Conservation (phyloP, 1,140 invertebrate genomes). For the Drosophila leontia region DNA sequence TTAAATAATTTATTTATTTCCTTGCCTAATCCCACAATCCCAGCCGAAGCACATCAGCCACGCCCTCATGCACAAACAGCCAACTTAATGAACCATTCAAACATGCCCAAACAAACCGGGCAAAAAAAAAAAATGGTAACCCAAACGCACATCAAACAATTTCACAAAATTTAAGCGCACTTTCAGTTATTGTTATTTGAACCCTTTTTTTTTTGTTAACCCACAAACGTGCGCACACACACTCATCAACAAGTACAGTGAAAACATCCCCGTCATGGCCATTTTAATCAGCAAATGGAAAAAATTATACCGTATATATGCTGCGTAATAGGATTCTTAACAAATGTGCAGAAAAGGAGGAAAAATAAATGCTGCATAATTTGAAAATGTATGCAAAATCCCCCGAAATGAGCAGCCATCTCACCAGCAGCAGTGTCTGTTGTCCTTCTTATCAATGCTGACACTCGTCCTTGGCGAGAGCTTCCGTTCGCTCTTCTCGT, state of each 20-base stretch:
- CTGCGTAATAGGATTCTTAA: slow-evolving; percentile 58
- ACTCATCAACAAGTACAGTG: slow-evolving; percentile 34
- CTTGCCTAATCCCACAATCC: slow-evolving; percentile 21
- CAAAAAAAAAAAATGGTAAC: slow-evolving; percentile 18
- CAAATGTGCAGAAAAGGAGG: slow-evolving; percentile 49
- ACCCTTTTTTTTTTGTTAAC: slow-evolving; percentile 60
- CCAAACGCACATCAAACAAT: slow-evolving; percentile 75
- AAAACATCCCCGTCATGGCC: slow-evolving; percentile 61
- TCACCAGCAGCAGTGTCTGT: slow-evolving; percentile 17
- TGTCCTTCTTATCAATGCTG: slow-evolving; percentile 68
- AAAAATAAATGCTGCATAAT: slow-evolving; percentile 54
- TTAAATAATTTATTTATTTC: slow-evolving; percentile 48
- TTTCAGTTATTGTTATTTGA: slow-evolving; percentile 70
- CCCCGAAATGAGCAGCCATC: slow-evolving; percentile 41
- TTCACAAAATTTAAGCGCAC: slow-evolving; percentile 55
- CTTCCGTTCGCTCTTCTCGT: slow-evolving; percentile 5
- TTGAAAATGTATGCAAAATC: slow-evolving; percentile 60
- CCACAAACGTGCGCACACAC: slow-evolving; percentile 5
- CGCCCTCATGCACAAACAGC: slow-evolving; percentile 43
- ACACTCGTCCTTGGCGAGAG: slow-evolving; percentile 52
- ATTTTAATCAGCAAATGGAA: slow-evolving; percentile 80
- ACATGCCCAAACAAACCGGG: slow-evolving; percentile 31
- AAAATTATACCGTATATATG: slow-evolving; percentile 44
- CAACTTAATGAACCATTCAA: slow-evolving; percentile 73
- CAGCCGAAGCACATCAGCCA: slow-evolving; percentile 18